Base-by-base conservation (phyloP, 37 sponge, comb jelly and placozoan species). In the Corticium candelabrum region DNA sequence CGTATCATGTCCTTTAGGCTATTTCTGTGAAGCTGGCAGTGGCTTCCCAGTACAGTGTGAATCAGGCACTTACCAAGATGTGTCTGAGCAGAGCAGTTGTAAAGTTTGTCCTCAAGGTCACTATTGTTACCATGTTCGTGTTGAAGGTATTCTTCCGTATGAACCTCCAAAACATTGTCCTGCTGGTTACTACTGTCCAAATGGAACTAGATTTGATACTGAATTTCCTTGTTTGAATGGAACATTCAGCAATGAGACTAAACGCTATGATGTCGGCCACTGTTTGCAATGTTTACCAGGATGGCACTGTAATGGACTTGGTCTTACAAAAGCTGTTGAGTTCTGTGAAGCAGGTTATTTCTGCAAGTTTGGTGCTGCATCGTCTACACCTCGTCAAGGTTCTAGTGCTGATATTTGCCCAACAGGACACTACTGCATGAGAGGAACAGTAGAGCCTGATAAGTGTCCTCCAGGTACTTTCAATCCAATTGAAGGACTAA, bases 381-480 rank as follows among this genome's bases (percentile, higher is more conserved):
- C 74, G 32, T 15, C 74, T 15, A 72, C 74, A n/a, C 74, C 74
- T 36, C 33, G 36, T 21, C n/a, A 72, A 72, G 74, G 74, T 21
- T n/a, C 11, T 21, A 29, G 34, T 2, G 78, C 79, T 4, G 34
- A 31, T 34, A 56, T 39, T 40, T 82, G 83, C 68, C 83, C 83
- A 27, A 4, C 37, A 40, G 83, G 83, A 40, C 68, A 43, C 3
- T 82, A 50, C 40, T 82, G 83, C 57, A 2, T 34, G n/a, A 40
- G n/a, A 2, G 83, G 83, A n/a, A 57, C 83, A 30, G 78, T 82
- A 3, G 68, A 32, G 29, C 83, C 77, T 3, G 27, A 27, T 7
- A 77, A 71, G 7, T 82, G 83, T 32, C 69, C 78, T 2, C 7
- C 80, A 1, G 83, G 83, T 35, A 43, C 78, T 29, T 82, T 71